Evolutionary conservation across 1,140 invertebrate species (phyloP).

Genomic region (Atopsyche davidsoni): DNA sequence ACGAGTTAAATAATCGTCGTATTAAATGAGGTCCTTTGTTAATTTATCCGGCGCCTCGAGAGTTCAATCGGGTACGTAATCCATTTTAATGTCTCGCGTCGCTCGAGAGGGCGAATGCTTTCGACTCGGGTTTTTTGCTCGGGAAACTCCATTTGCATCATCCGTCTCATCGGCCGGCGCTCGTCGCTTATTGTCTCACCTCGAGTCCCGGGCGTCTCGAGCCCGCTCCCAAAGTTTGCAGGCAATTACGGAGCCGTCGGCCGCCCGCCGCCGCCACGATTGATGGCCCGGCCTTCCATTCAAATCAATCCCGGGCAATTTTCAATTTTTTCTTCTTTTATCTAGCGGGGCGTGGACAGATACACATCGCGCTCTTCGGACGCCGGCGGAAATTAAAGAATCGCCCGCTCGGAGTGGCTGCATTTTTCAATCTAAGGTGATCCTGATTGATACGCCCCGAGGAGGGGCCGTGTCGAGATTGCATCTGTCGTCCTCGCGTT

Average conservation of each 20-base stretch:
- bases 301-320: constrained; percentile 27
- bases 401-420: constrained; percentile 23
- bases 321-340: constrained; percentile 28
- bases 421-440: constrained; percentile 26
- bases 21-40: too few species aligned
- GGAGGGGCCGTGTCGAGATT: constrained; percentile 11
- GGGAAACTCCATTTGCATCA: background rate
- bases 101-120: too few species aligned
- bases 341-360: constrained; percentile 14
- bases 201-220: too few species aligned
- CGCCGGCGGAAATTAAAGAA: constrained; percentile 23
- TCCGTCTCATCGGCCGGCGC: background rate
- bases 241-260: constrained; percentile 19
- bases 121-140: too few species aligned
- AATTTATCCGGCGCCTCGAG: too few species aligned
- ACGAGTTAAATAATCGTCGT: too few species aligned
- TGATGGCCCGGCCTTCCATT: constrained; percentile 27
- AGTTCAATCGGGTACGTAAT: too few species aligned
- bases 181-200: background rate
- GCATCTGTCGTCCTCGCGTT: constrained; percentile 13
- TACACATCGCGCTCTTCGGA: constrained; percentile 13
- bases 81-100: too few species aligned
- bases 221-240: constrained; percentile 23
- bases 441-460: constrained; percentile 19
- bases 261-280: constrained; percentile 20